Conservation (phyloP, 2,797 vertebrate species). For the Urosaurus nigricauda region DNA sequence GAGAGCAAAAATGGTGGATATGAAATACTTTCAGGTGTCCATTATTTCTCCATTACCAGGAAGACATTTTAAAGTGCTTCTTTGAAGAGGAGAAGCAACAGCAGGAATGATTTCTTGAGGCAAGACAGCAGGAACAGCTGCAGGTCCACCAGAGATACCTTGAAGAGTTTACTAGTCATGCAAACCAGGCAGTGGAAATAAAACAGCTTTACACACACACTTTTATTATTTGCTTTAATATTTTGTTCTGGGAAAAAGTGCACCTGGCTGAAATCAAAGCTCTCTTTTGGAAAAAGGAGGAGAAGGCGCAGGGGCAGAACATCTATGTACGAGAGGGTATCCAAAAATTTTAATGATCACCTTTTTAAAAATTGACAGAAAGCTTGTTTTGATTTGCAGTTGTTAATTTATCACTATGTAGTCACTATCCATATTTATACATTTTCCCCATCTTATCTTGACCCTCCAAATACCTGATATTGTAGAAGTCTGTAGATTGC, state of each 20-base stretch:
- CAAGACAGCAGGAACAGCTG: neutral
- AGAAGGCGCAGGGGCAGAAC: neutral
- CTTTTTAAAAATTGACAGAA: too few species aligned
- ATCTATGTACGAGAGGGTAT: too few species aligned
- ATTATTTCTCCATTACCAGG: neutral
- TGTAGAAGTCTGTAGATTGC: too few species aligned
- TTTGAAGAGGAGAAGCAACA: neutral
- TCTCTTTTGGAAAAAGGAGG: neutral
- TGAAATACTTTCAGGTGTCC: neutral
- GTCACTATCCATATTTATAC: too few species aligned
- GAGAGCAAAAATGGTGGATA: neutral
- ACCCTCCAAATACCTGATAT: too few species aligned
- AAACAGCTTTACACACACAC: neutral
- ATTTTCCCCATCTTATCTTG: too few species aligned
- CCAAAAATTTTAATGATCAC: too few species aligned
- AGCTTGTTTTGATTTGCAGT: too few species aligned
- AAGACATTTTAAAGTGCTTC: neutral
- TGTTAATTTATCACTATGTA: too few species aligned
- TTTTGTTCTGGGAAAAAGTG: constrained; percentile 38
- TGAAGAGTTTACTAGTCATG: neutral
- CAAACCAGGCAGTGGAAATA: fast-evolving
- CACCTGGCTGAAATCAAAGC: constrained; percentile 25
- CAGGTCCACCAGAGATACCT: neutral
- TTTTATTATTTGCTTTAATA: constrained; percentile 29
- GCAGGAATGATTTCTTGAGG: neutral